Percentiles rank a stretch among this genome's conserved stretches.
These are phyloP conservation scores for Ceratoteleas bidentatus DNA, from an alignment of 1,140 invertebrate genomes.

Conservation along the genomic window DNA sequence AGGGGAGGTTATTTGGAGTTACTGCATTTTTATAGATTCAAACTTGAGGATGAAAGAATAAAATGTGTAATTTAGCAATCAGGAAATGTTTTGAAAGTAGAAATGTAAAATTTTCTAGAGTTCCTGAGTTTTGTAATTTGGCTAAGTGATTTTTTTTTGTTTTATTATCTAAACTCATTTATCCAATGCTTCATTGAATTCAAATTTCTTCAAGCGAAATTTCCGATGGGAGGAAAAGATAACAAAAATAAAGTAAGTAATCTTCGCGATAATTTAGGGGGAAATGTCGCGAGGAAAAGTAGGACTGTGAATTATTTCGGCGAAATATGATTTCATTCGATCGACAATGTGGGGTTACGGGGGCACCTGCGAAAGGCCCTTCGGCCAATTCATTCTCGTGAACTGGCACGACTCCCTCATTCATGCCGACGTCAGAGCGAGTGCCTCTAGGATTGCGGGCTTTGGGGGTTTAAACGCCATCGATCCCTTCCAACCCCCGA, in stretches of 20 bases:
- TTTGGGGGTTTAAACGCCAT: constrained; percentile 53
- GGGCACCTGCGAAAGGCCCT: constrained; percentile 31
- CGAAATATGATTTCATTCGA: constrained; percentile 56
- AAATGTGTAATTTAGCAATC: too few relatives aligned
- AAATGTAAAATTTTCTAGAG: too few relatives aligned
- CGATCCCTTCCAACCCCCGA: constrained; percentile 41
- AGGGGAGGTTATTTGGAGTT: too few relatives aligned
- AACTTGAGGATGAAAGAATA: too few relatives aligned
- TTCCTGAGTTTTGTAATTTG: too few relatives aligned
- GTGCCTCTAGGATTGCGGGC: constrained; percentile 20
- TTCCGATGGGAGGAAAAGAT: too few relatives aligned
- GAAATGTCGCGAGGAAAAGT: constrained; percentile 18
- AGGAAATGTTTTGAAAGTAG: too few relatives aligned
- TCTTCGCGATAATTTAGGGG: constrained; percentile 23
- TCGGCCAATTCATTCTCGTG: constrained; percentile 51
- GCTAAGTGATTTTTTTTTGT: too few relatives aligned
- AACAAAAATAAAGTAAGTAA: constrained; percentile 1
- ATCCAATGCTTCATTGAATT: too few relatives aligned
- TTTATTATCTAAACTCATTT: too few relatives aligned
- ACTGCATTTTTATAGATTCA: too few relatives aligned
- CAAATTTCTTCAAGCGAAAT: too few relatives aligned
- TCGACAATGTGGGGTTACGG: constrained; percentile 27
- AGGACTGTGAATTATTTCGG: constrained; percentile 30
- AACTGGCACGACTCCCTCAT: constrained; percentile 48
- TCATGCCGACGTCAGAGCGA: constrained; percentile 48